Evolutionary conservation across 2,888 invertebrate genomes (phyloP), one percentile per base, ranked within the genome.

Genomic region (Tubulanus polymorphus): DNA sequence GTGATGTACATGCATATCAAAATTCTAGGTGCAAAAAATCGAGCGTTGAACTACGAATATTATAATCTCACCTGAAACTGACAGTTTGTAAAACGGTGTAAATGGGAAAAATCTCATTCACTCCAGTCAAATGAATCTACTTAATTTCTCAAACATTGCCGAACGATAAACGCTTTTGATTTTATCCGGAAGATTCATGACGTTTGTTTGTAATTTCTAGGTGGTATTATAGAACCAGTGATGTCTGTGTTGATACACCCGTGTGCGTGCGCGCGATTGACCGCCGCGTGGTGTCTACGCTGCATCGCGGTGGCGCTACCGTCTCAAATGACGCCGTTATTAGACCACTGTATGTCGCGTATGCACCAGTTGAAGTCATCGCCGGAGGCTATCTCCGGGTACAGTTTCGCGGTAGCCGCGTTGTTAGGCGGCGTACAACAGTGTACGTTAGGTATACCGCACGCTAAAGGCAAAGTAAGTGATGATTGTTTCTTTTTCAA

Each of bases 271-370:
- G 94, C 94, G 1, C 85, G 97, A 26, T 81, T 96, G 54, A 91
- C 94, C 15, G 94, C 95, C 20, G 93, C 96, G 20, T 94, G 95
- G 91, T 93, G 93, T 77, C 82, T 94, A 59, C 87, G 93, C 53
- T 91, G 92, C 77, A 87, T 93, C 69, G 92, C 94, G 72, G 88
- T 91, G 28, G 95, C 97, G 32, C 88, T 95, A 52, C 97, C 97
- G 6, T 90, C 93, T 70, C 93, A 94, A 79, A 88, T 94, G 68
- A 90, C 96, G 37, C 93, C 93, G 3, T 83, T 97, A 41, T 88
- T 96, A 64, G 95, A 97, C 82, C 85, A 80, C 32, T 78, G 77
- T 65, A 69, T 75, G 60, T 74, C 73, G 55, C 67, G 77, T 20
- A 74, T 79, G 75, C 74, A 77, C 59, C 73, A 79, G 89, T 89